Base-by-base conservation (phyloP, 2,888 invertebrate species). In the Hirtodrosophila histrioides region DNA sequence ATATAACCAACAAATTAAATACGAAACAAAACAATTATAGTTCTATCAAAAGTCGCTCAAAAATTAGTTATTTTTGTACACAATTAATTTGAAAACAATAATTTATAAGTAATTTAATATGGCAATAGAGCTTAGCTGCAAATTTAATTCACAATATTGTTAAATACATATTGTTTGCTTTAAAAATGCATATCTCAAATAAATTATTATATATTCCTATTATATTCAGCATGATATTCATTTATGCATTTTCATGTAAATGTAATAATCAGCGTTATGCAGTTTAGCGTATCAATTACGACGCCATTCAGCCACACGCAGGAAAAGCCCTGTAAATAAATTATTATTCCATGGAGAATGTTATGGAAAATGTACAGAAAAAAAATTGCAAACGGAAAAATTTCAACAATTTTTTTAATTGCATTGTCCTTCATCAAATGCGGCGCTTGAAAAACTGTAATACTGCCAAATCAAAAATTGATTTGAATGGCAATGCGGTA, bases 221-320 rank as follows among this genome's bases (percentile, higher is more conserved):
- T 10, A n/a, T 58, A 31, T 54, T 54, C 45, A 9, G 37, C 11
- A 37, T n/a, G 45, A 44, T 63, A 51, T 72, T 61, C 75, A 80
- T 68, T 66, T 70, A 70, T 73, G 68, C 69, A 86, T 78, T 73
- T 80, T 49, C 66, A 68, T 76, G 70, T 74, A 74, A 81, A 83
- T 78, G 66, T 61, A 75, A 84, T 86, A 84, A 86, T 87, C 85
- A 79, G 54, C 81, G 68, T 73, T 82, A 86, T 84, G 77, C 77
- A 84, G 85, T 82, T 86, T 85, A 82, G 84, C 79, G 77, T 82
- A 84, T 84, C 84, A 84, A 84, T 84, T 85, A 86, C 82, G 67
- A 69, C 77, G 71, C 70, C 61, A 60, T 79, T 64, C 67, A 57
- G 56, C 37, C 46, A 57, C 46, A 63, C 36, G 56, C 43, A 54